These are phyloP conservation scores for Zophobas morio DNA, from an alignment of 1,140 invertebrate species.

Conservation along the genomic window DNA sequence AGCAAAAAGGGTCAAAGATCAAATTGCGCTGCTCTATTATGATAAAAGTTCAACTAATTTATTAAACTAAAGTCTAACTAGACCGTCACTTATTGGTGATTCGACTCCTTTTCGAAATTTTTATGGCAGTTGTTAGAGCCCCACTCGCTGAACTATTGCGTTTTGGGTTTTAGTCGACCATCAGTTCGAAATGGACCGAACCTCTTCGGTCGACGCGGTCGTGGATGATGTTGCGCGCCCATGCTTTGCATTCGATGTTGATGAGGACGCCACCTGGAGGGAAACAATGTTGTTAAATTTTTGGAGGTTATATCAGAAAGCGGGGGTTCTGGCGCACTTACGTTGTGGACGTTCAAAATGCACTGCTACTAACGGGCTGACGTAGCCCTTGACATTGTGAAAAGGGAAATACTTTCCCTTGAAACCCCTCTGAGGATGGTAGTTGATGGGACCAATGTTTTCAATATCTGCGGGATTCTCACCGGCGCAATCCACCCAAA, in stretches of 20 bases:
- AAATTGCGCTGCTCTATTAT: slow-evolving; percentile 45
- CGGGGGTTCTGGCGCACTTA: slow-evolving; percentile 69
- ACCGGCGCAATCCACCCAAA: slow-evolving; percentile 91
- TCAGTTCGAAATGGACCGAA: slow-evolving; percentile 95
- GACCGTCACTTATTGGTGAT: slow-evolving; percentile 56
- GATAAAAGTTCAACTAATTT: slow-evolving; percentile 51
- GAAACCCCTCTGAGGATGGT: slow-evolving; percentile 84
- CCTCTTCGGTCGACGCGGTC: slow-evolving; percentile 90
- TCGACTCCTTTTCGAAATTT: slow-evolving; percentile 14
- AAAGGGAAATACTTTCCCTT: slow-evolving; percentile 87
- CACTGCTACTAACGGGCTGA: slow-evolving; percentile 91
- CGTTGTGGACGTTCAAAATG: slow-evolving; percentile 87
- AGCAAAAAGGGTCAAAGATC: slow-evolving; percentile 47
- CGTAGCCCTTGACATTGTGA: slow-evolving; percentile 84
- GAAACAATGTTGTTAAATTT: slow-evolving; percentile 18
- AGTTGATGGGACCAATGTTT: slow-evolving; percentile 88
- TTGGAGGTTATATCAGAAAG: not conserved
- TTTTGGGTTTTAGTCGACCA: slow-evolving; percentile 84
- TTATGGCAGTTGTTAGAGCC: slow-evolving; percentile 62
- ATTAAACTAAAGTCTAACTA: slow-evolving; percentile 61
- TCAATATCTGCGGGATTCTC: slow-evolving; percentile 93
- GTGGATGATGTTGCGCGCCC: slow-evolving; percentile 93
- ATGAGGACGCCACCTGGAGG: slow-evolving; percentile 87
- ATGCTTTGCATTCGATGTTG: slow-evolving; percentile 97
- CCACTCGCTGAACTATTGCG: not conserved